These are phyloP conservation scores for Cheilosia urbana DNA, from an alignment of 2,888 invertebrate species.

Conservation along the genomic window DNA sequence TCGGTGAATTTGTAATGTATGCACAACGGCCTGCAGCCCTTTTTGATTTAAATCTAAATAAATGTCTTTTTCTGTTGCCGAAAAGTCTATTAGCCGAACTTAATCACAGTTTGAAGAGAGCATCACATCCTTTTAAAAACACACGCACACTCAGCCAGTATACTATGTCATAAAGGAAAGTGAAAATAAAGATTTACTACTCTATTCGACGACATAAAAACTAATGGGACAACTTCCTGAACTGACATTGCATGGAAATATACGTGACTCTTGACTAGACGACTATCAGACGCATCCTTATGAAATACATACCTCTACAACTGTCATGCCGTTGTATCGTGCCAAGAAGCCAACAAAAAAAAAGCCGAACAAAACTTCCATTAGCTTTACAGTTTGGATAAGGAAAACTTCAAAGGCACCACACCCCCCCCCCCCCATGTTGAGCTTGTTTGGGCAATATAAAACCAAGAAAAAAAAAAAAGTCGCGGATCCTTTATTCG, in stretches of 20 bases:
- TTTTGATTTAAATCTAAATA: too few relatives aligned
- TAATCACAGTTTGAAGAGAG: too few relatives aligned
- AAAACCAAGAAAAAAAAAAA: slow-evolving; percentile 26
- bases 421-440: slow-evolving; percentile 11
- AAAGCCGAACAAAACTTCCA: slow-evolving; percentile 55
- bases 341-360: slow-evolving; percentile 16
- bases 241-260: slow-evolving; percentile 43
- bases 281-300: slow-evolving; percentile 27
- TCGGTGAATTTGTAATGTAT: too few relatives aligned
- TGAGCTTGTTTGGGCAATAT: slow-evolving; percentile 33
- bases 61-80: too few relatives aligned
- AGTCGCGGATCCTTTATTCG: slow-evolving; percentile 43
- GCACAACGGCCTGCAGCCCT: too few relatives aligned
- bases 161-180: slow-evolving; percentile 37
- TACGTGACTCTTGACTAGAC: slow-evolving; percentile 40
- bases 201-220: slow-evolving; percentile 59
- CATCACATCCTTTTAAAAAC: too few relatives aligned
- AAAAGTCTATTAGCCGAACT: too few relatives aligned
- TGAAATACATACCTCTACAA: background rate
- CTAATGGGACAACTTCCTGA: slow-evolving; percentile 69
- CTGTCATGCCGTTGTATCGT: slow-evolving; percentile 36
- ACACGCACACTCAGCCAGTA: background rate
- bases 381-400: slow-evolving; percentile 55
- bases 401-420: slow-evolving; percentile 47
- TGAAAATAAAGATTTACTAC: slow-evolving; percentile 68